Evolutionary conservation across 2,113 vertebrate species (phyloP).

Genomic region (Microcebus jonahi): DNA sequence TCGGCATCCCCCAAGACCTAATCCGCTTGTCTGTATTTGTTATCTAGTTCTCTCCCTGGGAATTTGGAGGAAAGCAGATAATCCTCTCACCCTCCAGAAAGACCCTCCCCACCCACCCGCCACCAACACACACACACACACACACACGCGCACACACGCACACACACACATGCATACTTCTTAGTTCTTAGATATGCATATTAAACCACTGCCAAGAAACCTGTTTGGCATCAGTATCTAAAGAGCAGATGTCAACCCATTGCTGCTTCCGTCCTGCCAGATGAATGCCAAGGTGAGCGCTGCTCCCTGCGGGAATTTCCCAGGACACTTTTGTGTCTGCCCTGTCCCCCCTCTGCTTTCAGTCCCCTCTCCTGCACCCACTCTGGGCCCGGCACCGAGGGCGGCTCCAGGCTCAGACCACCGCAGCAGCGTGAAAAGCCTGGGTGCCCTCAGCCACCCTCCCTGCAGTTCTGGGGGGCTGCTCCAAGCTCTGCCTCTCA

Average conservation of each 20-base stretch:
- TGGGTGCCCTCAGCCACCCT: background rate
- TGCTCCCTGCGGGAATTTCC: no score
- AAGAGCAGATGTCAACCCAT: background rate
- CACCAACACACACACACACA: no score
- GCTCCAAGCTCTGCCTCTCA: background rate
- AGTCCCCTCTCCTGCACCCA: background rate
- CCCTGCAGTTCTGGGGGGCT: background rate
- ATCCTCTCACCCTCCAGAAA: background rate
- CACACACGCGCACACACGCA: background rate
- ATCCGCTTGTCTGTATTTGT: background rate
- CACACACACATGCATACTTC: background rate
- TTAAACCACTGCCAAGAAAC: background rate
- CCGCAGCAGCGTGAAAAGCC: background rate
- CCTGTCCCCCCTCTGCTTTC: background rate
- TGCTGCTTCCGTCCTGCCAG: background rate
- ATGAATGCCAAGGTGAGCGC: background rate
- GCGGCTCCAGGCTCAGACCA: background rate
- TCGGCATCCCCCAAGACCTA: background rate
- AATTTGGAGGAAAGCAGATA: background rate
- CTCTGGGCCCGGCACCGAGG: conserved; percentile 48
- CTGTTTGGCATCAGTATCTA: background rate
- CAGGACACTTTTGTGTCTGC: background rate
- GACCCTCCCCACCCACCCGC: background rate
- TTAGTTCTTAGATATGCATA: background rate
- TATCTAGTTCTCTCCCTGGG: background rate